Base-by-base conservation (phyloP, 2,888 invertebrate species). In the Empis stercorea region DNA sequence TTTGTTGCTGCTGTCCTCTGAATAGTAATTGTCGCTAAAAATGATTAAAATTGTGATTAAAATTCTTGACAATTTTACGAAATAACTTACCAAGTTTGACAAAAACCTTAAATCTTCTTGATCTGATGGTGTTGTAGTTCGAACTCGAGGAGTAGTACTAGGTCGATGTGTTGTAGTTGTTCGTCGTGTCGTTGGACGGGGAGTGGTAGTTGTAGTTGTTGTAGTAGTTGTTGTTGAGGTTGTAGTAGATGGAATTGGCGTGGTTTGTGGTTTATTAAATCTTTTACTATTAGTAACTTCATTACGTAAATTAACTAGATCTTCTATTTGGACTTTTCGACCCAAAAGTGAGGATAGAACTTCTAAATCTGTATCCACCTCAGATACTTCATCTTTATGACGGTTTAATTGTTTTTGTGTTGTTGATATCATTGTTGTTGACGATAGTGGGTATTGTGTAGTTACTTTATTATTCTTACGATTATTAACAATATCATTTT, bases 71-170 rank as follows among this genome's bases (percentile, higher is more conserved):
- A n/a, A 34, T 7, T 34, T 34, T n/a, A 10, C 2, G 13, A 13
- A n/a, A 10, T 2, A n/a, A n/a, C 7, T 34, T 68, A 78, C 76
- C 73, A 78, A 68, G 57, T 77, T 75, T 59, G 76, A 70, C 43
- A 78, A 61, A 61, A 78, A 77, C 41, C 71, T 73, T 51, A 78
- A 62, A 60, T 78, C 76, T 52, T 78, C 75, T 63, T 71, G 61
- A 47, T 72, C 71, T 13, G 75, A 71, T 57, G 71, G 72, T n/a
- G 73, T 73, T 13, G 49, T 48, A 30, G 49, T 48, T 20, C 61
- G 57, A 49, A 66, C 57, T 55, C 71, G 70, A 54, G 67, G 70
- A n/a, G 62, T 58, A 48, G 61, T 58, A 41, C n/a, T n/a, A n/a
- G n/a, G 57, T 55, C 34, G 60, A 57, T 51, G 63, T 65, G 60